Evolutionary conservation across 1,140 invertebrate species (phyloP).

Genomic region (Ladona fulva): DNA sequence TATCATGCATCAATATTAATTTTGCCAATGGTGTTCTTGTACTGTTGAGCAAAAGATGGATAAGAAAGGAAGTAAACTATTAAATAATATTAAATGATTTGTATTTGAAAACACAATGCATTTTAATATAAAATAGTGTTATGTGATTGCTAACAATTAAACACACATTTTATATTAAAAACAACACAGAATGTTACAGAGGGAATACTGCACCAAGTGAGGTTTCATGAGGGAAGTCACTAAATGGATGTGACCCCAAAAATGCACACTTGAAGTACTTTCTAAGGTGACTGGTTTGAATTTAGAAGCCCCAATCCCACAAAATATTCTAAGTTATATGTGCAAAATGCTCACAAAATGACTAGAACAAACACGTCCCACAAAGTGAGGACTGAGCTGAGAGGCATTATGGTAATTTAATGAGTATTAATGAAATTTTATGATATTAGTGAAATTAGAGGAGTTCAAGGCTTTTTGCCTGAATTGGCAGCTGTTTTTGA

Average conservation of each 20-base stretch:
- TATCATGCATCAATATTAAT: no score
- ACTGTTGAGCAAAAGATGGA: no score
- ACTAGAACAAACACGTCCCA: background rate
- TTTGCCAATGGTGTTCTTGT: no score
- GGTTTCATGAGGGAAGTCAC: background rate
- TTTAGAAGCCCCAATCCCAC: background rate
- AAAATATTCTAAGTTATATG: background rate
- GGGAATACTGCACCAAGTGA: background rate
- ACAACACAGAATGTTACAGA: slow-evolving; percentile 14
- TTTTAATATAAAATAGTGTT: slow-evolving; percentile 9
- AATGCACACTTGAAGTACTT: background rate
- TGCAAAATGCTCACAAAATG: slow-evolving; percentile 1
- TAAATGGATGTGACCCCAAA: background rate
- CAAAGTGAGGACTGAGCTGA: background rate
- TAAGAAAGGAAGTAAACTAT: no score
- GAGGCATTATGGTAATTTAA: background rate
- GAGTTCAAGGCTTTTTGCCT: background rate
- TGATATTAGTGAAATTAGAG: background rate
- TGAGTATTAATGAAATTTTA: background rate
- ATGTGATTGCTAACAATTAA: slow-evolving; percentile 9
- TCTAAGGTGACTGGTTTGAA: background rate
- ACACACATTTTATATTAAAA: slow-evolving; percentile 9
- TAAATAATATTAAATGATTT: background rate
- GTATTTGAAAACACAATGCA: slow-evolving; percentile 6
- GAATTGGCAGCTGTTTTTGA: background rate